Evolutionary conservation across 2,113 vertebrate genomes (phyloP).

Genomic region (Muntiacus reevesi): DNA sequence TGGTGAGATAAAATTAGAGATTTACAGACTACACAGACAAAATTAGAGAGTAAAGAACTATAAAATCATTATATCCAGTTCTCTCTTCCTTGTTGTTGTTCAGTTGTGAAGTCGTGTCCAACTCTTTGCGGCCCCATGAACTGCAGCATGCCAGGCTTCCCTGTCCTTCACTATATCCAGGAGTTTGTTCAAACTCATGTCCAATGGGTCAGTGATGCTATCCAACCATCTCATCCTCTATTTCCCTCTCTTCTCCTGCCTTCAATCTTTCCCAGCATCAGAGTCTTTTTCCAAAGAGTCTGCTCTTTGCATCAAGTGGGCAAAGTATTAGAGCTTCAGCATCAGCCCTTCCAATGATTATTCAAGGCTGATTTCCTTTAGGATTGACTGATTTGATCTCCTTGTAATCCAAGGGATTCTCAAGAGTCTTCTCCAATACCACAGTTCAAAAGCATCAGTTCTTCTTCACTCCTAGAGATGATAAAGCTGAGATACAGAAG

Average conservation of each 20-base stretch:
- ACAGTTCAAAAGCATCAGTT: neutral
- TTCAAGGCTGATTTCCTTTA: neutral
- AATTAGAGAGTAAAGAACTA: neutral
- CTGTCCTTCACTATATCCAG: neutral
- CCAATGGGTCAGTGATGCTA: neutral
- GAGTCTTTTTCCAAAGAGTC: neutral
- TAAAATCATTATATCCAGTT: neutral
- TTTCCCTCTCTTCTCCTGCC: neutral
- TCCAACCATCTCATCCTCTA: neutral
- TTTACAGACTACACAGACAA: neutral
- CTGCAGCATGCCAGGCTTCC: neutral
- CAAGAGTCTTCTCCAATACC: neutral
- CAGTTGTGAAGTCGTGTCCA: fast-evolving
- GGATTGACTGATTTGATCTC: neutral
- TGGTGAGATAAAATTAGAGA: neutral
- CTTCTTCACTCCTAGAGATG: neutral
- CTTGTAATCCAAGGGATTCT: neutral
- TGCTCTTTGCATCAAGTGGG: neutral
- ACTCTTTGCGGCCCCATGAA: neutral
- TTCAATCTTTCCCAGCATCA: neutral
- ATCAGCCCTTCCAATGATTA: neutral
- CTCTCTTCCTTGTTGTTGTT: neutral
- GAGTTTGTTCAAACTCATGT: neutral
- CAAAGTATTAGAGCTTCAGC: neutral
- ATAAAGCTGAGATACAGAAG: neutral